Base-by-base conservation (phyloP, 1,140 invertebrate species). In the Tenebrio molitor region DNA sequence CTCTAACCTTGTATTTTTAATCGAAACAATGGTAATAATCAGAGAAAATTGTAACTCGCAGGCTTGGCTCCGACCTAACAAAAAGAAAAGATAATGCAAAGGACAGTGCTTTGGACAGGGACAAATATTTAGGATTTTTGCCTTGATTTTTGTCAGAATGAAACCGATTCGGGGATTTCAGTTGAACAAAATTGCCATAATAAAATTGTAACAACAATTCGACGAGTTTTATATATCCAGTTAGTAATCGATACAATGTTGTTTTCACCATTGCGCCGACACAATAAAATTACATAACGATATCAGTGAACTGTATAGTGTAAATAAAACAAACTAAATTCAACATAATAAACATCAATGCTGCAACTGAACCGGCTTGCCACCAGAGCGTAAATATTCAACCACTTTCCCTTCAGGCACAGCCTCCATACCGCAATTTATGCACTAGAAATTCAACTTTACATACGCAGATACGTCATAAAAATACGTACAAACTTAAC, bases 221-320 rank as follows among this genome's bases (percentile, higher is more conserved):
- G n/a, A 29, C 8, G n/a, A 58, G 29, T 58, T 58, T 58, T 25
- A 17, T 58, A 58, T 12, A 58, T 29, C 23, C 19, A 14, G 50
- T n/a, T 23, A 25, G 23, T 58, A 58, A 58, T 58, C 50, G 50
- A 58, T 29, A 25, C 23, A 58, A 12, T 58, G 23, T 46, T 46
- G 42, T 58, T 58, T 50, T 58, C 50, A 29, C 50, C 23, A 58
- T 8, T 58, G 50, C 50, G 50, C 50, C 50, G 50, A 44, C 25
- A 68, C 65, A 68, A 68, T 68, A 15, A 46, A 68, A 68, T 68
- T 68, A 68, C 44, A 68, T 68, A 68, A 68, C 42, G 39, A 41
- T 67, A 68, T 46, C 65, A 25, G n/a, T 68, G 41, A 68, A 46
- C 41, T 65, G 62, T 65, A 42, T 14, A 63, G 58, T 65, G 62